A percentile compares a stretch with the other conserved stretches of the same genome.
These are phyloP conservation scores for Phasia obesa DNA, from an alignment of 2,888 invertebrate species.

Conservation along the genomic window DNA sequence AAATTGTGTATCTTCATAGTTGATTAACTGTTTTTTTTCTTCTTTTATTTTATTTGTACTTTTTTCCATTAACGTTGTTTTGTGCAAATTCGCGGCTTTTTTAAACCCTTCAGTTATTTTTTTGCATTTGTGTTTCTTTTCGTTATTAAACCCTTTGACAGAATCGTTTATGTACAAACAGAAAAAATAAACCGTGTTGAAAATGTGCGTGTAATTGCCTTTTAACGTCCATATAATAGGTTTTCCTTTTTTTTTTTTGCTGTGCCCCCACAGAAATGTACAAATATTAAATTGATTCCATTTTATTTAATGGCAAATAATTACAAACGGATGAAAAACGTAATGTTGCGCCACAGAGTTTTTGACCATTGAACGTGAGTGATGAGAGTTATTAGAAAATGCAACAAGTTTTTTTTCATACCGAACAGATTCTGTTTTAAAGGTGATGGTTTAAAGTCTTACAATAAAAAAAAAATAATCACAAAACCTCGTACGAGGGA, in stretches of 20 bases:
- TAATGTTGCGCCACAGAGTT: neutral
- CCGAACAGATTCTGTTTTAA: neutral
- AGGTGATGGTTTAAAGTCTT: too few species aligned
- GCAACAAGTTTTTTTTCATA: neutral
- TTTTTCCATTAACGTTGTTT: neutral
- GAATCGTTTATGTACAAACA: neutral
- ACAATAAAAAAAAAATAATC: too few species aligned
- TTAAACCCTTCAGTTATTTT: neutral
- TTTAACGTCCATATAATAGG: conserved; percentile 18
- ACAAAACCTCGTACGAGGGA: too few species aligned
- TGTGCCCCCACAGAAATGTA: neutral
- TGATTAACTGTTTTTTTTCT: neutral
- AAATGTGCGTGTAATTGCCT: conserved; percentile 39
- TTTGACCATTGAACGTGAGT: neutral
- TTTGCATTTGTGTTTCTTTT: neutral
- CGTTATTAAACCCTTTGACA: conserved; percentile 8
- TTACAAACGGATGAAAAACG: neutral
- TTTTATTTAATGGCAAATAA: conserved; percentile 30
- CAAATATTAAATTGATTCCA: conserved; percentile 44
- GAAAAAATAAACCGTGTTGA: neutral
- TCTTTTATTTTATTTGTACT: neutral
- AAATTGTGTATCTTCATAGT: neutral
- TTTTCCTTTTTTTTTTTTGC: neutral
- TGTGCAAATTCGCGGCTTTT: conserved; percentile 30
- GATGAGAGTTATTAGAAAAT: neutral